A percentile compares a stretch with the other conserved stretches of the same genome.
These are phyloP conservation scores for Sebastes dallii DNA, from an alignment of 2,797 vertebrate genomes.

Conservation along the genomic window DNA sequence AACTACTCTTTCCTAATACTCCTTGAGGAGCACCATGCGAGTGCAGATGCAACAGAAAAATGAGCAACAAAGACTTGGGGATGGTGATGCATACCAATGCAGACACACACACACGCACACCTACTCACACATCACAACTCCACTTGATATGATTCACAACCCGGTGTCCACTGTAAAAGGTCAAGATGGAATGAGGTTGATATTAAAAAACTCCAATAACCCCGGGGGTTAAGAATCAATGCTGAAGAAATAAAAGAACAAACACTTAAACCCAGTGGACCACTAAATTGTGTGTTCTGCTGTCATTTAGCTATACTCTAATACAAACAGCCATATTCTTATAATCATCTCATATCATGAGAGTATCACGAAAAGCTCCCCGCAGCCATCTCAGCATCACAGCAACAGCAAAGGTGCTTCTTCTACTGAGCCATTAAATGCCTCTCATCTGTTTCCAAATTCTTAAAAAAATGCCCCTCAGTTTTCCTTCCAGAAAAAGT, in stretches of 20 bases:
- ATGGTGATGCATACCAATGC: not conserved
- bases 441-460: constrained; percentile 40
- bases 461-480: constrained; percentile 6
- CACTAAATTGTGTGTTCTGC: constrained; percentile 6
- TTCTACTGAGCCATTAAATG: constrained; percentile 37
- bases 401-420: constrained; percentile 2
- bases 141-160: constrained; percentile 39
- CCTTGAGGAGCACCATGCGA: not conserved
- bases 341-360: constrained; percentile 16
- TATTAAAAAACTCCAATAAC: constrained; percentile 54
- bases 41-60: constrained; percentile 14
- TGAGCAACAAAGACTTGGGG: not conserved
- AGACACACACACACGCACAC: not conserved
- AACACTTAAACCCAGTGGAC: not conserved
- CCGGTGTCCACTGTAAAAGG: constrained; percentile 50
- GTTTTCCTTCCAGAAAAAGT: constrained; percentile 36
- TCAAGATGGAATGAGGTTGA: constrained; percentile 48
- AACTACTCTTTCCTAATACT: constrained; percentile 20
- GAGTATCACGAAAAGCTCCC: constrained; percentile 3
- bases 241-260: not conserved
- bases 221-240: constrained; percentile 25
- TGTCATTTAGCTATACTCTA: constrained; percentile 21
- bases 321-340: constrained; percentile 10
- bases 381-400: constrained; percentile 8
- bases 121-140: not conserved